Base-by-base conservation (phyloP, 2,797 vertebrate genomes). In the Vireo griseus region DNA sequence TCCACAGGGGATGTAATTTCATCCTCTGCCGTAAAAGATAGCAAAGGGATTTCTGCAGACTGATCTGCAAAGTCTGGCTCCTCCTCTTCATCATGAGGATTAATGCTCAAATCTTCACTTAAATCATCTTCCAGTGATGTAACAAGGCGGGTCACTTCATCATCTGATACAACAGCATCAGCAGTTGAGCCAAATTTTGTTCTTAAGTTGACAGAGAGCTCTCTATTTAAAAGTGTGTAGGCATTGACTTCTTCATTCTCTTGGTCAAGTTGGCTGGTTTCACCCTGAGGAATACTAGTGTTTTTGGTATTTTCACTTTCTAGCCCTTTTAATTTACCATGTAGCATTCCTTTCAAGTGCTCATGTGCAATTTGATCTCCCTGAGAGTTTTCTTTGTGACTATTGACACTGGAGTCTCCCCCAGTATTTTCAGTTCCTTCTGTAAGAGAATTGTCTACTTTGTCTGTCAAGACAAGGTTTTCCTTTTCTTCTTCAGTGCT, bases 121-220 rank as follows among this genome's bases (percentile, higher is more conserved):
- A 97, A 89, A 77, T 98, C 98, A 58, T 98, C 98, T 92, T 98
- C 98, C 47, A 97, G 82, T 0, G 98, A 97, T 0, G 98, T 99
- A 22, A 99, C 98, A 69, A 97, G 98, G 39, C 71, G 97, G 20
- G 99, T 99, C 35, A 98, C 95, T 93, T 99, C 98, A 13, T 99
- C 98, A 73, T 99, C 98, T 2, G 98, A 98, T 31, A 98, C 97
- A 37, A 99, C 74, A 2, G 98, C 99, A 92, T 99, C 99, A 44
- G 98, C 98, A 15, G 98, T 99, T 57, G 98, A 97, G 61, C 98
- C 99, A 74, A 98, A 92, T 25, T 98, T 98, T 16, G 98, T 99
- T 98, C 98, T 98, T 80, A 99, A 92, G 63, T 98, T 91, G 7
- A 98, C 94, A 81, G 98, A 97, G 75, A 97, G 95, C 62, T 97